phyloP scores from a whole-genome alignment of 1,140 invertebrate species.

The Nephila pilipes region DNA sequence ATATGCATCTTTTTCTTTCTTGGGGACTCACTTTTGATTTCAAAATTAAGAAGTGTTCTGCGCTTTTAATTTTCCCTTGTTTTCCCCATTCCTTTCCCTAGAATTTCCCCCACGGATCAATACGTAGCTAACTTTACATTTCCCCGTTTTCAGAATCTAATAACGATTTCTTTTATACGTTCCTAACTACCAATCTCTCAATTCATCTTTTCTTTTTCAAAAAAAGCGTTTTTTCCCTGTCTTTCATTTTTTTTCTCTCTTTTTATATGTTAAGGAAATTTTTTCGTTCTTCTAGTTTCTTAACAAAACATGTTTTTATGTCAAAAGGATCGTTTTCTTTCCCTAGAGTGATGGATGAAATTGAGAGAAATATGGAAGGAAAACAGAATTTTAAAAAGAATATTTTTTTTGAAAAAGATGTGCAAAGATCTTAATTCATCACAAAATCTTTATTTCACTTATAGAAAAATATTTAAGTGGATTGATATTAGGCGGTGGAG shows the following conservation, averaged over 20 bases:
- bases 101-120: not conserved
- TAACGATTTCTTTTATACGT: not conserved
- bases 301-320: conserved; percentile 10
- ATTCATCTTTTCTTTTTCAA: not conserved
- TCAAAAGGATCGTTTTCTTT: not conserved
- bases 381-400: not conserved
- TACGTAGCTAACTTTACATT: not conserved
- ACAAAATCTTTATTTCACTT: too few relatives aligned
- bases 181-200: not conserved
- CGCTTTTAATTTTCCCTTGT: not conserved
- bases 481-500: too few relatives aligned
- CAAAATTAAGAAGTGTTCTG: not conserved
- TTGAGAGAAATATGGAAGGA: not conserved
- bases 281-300: not conserved
- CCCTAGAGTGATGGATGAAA: not conserved
- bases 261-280: not conserved
- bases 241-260: not conserved
- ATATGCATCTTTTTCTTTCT: not conserved
- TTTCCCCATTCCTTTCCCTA: not conserved
- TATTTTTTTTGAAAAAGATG: not conserved
- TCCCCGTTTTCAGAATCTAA: not conserved
- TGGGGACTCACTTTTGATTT: not conserved
- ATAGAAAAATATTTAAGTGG: too few relatives aligned
- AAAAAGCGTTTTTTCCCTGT: not conserved
- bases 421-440: not conserved